phyloP scores from a whole-genome alignment of 2,888 invertebrate species.

The Papilio elwesi region DNA sequence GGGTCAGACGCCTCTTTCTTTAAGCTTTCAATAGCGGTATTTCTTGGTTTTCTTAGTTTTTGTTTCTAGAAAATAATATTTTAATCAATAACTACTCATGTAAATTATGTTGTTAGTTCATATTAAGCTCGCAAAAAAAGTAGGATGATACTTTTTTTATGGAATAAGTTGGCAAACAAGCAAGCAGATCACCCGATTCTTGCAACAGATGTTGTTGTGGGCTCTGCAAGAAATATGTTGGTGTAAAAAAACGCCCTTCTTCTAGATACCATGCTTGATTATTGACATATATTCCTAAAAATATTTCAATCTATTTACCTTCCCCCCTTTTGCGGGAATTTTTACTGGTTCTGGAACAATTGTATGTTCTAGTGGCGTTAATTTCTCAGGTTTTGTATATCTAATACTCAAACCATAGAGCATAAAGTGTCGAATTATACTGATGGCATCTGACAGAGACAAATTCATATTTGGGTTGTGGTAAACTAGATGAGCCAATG shows the following conservation, averaged over 20 bases:
- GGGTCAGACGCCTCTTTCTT: slow-evolving; percentile 77
- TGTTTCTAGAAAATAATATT: slow-evolving; percentile 66
- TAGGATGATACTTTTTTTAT: too few species aligned
- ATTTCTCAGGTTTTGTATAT: slow-evolving; percentile 73
- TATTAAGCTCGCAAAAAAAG: too few species aligned
- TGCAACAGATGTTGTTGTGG: too few species aligned
- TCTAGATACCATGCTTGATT: not conserved
- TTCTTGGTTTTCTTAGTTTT: slow-evolving; percentile 76
- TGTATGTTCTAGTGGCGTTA: slow-evolving; percentile 86
- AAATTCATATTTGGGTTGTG: slow-evolving; percentile 62
- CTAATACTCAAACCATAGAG: slow-evolving; percentile 78
- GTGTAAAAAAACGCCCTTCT: too few species aligned
- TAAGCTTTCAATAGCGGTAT: slow-evolving; percentile 74
- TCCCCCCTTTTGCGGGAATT: slow-evolving; percentile 83
- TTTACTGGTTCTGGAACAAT: slow-evolving; percentile 80
- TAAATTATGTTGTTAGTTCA: too few species aligned
- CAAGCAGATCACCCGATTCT: too few species aligned
- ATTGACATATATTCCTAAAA: slow-evolving; percentile 4
- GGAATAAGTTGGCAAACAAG: too few species aligned
- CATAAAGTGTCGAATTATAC: slow-evolving; percentile 83
- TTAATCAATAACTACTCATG: too few species aligned
- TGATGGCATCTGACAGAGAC: slow-evolving; percentile 81
- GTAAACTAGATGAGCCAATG: slow-evolving; percentile 72
- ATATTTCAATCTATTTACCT: slow-evolving; percentile 62
- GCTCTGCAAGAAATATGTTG: too few species aligned